Evolutionary conservation across 2,888 invertebrate species (phyloP), one percentile per base, ranked within the genome.

Genomic region (Vannuccia rotundouncinata): DNA sequence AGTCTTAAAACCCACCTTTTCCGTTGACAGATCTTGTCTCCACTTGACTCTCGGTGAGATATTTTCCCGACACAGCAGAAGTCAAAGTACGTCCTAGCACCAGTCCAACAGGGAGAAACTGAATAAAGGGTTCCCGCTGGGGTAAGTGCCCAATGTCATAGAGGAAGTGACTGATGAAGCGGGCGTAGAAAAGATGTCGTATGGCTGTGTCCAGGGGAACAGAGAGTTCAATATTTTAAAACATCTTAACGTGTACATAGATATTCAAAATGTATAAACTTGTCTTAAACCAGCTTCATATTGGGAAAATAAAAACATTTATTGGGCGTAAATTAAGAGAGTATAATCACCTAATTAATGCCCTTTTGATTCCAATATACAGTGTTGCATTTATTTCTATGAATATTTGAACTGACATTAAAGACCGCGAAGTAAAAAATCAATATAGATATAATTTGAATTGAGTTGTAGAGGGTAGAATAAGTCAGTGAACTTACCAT

Each of bases 51-150:
- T 91, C 89, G 29, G 89, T 89, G 29, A 98, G 87, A 89, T 95
- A 98, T 86, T 92, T 91, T 0, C 95, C 94, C 79, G 91, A 91
- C 22, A 90, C 90, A 87, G 92, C 92, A 0, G 92, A 86, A 85
- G 83, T 83, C 83, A 83, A 88, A 75, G 86, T 87, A 81, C 85
- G 84, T 0, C 87, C 87, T 84, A 86, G 85, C 31, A 88, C 87
- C 92, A 96, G 93, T n/a, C 97, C 98, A 89, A 97, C 95, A 0
- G 95, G 94, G 22, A 99, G 90, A 2, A 99, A 90, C 83, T 93
- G 91, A 84, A 91, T 91, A 88, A 99, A 99, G 1, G 99, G 99
- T 88, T 99, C 99, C 82, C 90, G 88, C 81, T 90, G 90, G 1
- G 82, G 80, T 13, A 93, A 89, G 84, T 93, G 89, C 0, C 94